Percentiles rank a stretch among this genome's conserved stretches.
These are phyloP conservation scores for Bos indicus DNA, from an alignment of 2,113 vertebrate species.

Conservation along the genomic window DNA sequence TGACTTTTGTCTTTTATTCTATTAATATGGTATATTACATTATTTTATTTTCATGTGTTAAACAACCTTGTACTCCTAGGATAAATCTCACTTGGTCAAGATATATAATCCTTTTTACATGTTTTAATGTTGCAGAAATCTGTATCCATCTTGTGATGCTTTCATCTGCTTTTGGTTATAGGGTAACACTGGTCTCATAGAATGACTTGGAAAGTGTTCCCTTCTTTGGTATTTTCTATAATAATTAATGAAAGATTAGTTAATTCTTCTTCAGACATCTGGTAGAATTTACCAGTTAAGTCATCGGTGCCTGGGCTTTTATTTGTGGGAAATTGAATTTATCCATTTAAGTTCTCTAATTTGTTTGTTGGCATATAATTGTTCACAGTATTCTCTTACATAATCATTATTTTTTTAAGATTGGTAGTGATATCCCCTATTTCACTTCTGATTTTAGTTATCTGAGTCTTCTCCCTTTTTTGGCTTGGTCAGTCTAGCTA, in stretches of 20 bases:
- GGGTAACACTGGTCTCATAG: background rate
- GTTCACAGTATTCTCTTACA: background rate
- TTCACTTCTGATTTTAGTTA: constrained; percentile 1
- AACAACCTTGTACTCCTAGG: background rate
- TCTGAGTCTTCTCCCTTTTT: background rate
- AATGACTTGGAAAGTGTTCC: background rate
- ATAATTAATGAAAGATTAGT: background rate
- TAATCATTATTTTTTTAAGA: background rate
- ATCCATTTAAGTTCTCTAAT: background rate
- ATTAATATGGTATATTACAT: background rate
- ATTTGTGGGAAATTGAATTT: background rate
- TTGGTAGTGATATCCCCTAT: background rate
- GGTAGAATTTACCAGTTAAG: background rate
- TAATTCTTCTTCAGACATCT: background rate
- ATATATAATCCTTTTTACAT: background rate
- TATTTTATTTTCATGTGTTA: background rate
- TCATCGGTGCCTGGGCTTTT: background rate
- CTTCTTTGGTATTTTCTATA: background rate
- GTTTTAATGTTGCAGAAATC: background rate
- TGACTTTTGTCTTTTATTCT: background rate
- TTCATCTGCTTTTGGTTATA: constrained; percentile 1
- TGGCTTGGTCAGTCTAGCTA: background rate
- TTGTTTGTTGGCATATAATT: background rate
- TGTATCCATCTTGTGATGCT: background rate
- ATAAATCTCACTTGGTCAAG: background rate